Conservation (phyloP, 2,888 invertebrate species). For the Trichogramma dendrolimi region DNA sequence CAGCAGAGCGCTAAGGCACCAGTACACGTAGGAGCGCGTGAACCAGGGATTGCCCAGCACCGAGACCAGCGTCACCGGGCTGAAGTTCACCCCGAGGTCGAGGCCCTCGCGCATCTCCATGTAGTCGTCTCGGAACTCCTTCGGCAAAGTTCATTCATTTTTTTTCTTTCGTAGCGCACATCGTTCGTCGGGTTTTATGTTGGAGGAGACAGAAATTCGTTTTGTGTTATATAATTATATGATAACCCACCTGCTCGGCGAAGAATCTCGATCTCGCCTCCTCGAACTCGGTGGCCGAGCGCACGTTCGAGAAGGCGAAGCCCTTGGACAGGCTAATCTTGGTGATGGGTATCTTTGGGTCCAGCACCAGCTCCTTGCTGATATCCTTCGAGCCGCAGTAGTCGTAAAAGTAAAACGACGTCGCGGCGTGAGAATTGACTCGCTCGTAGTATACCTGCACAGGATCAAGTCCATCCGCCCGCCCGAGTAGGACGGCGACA, state of each 20-base stretch:
- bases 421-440: constrained; percentile 74
- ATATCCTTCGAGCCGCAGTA: constrained; percentile 74
- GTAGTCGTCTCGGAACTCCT: constrained; percentile 75
- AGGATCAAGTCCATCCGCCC: no score
- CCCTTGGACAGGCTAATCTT: constrained; percentile 75
- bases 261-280: constrained; percentile 76
- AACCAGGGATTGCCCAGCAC: constrained; percentile 60
- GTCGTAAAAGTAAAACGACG: constrained; percentile 72
- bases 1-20: constrained; percentile 69
- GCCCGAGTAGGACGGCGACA: no score
- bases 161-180: neutral
- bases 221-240: neutral
- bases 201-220: neutral
- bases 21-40: constrained; percentile 68
- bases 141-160: neutral
- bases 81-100: constrained; percentile 58
- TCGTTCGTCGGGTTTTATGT: neutral
- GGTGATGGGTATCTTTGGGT: constrained; percentile 68
- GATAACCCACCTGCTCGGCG: constrained; percentile 60
- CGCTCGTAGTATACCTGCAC: constrained; percentile 76
- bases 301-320: constrained; percentile 76
- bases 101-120: constrained; percentile 81
- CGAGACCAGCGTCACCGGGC: constrained; percentile 45
- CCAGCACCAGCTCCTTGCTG: constrained; percentile 65
- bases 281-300: constrained; percentile 76